Base-by-base conservation (phyloP, 2,888 invertebrate species). In the Lysandra bellargus region DNA sequence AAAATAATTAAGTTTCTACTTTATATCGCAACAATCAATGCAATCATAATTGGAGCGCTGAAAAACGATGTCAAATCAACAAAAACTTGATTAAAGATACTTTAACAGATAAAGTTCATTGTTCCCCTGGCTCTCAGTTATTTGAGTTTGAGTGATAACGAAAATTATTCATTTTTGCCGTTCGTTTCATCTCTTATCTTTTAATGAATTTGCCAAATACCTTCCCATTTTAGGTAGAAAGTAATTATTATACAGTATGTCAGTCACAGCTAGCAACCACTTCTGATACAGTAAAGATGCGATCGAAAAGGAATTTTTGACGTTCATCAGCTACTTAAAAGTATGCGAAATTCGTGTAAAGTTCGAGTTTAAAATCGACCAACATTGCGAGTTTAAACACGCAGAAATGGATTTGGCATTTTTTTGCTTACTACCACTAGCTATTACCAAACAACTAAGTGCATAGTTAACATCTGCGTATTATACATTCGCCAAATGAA, bases 11-110 rank as follows among this genome's bases (percentile, higher is more conserved):
- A 7, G 61, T 61, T 64, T 33, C 33, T 69, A 33, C 0, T 37
- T 17, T 37, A 69, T 69, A 69, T 69, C 33, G 69, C 33, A 69
- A 69, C 69, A 37, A 69, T 69, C 69, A 17, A 33, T 69, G 69
- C 69, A 69, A 33, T 69, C 14, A 37, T 69, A 69, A 33, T 69
- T 69, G 33, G 14, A 4, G 7, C 23, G 69, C 69, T 69, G 14
- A 14, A 37, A 33, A 37, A 69, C 69, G 14, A 33, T 33, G 33
- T 37, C 69, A 69, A 37, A 14, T 69, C 4, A 69, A 69, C 33
- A 69, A 69, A 69, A 69, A 33, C 33, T 33, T 5, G 33, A 69
- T 69, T 69, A 69, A 37, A 33, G 69, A 69, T 69, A 69, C 69
- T 37, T 69, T 33, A 5, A 5, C 33, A 37, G 69, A 69, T 69